These are phyloP conservation scores for Ennomos erosarius DNA, from an alignment of 2,888 invertebrate species.

Conservation along the genomic window DNA sequence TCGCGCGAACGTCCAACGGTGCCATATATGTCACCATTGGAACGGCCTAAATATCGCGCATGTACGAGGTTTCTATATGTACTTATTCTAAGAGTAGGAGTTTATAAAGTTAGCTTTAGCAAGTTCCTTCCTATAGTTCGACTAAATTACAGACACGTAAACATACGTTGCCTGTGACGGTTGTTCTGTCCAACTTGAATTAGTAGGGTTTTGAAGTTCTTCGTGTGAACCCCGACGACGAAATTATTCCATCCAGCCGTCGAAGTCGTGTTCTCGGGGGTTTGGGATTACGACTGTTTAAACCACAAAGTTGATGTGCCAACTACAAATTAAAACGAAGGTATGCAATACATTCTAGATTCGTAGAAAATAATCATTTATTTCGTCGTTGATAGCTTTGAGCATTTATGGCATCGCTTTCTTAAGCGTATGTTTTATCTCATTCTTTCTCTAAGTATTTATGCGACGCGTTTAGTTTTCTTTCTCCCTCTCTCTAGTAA, in stretches of 20 bases:
- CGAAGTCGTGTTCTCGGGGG: slow-evolving; percentile 84
- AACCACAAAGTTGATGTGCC: slow-evolving; percentile 80
- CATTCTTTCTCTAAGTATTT: slow-evolving; percentile 69
- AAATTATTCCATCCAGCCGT: slow-evolving; percentile 86
- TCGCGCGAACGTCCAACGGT: too few species aligned
- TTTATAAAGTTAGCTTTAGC: slow-evolving; percentile 50
- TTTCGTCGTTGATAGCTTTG: slow-evolving; percentile 70
- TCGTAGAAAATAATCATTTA: slow-evolving; percentile 56
- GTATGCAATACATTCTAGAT: slow-evolving; percentile 62
- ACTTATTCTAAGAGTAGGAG: too few species aligned
- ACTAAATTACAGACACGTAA: slow-evolving; percentile 58
- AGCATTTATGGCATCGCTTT: slow-evolving; percentile 85
- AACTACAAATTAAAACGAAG: slow-evolving; percentile 81
- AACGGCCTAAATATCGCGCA: too few species aligned
- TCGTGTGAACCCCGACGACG: slow-evolving; percentile 82
- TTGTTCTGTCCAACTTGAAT: slow-evolving; percentile 57
- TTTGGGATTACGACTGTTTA: slow-evolving; percentile 81
- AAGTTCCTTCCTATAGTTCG: slow-evolving; percentile 74
- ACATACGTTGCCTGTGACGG: slow-evolving; percentile 48
- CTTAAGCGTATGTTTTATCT: slow-evolving; percentile 75
- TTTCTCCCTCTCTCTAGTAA: slow-evolving; percentile 82
- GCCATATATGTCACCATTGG: too few species aligned
- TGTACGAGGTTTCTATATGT: too few species aligned
- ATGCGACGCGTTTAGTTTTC: slow-evolving; percentile 72
- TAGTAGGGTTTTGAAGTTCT: slow-evolving; percentile 66